These are phyloP conservation scores for Corythaixoides concolor DNA, from an alignment of 2,113 vertebrate genomes.

Conservation along the genomic window DNA sequence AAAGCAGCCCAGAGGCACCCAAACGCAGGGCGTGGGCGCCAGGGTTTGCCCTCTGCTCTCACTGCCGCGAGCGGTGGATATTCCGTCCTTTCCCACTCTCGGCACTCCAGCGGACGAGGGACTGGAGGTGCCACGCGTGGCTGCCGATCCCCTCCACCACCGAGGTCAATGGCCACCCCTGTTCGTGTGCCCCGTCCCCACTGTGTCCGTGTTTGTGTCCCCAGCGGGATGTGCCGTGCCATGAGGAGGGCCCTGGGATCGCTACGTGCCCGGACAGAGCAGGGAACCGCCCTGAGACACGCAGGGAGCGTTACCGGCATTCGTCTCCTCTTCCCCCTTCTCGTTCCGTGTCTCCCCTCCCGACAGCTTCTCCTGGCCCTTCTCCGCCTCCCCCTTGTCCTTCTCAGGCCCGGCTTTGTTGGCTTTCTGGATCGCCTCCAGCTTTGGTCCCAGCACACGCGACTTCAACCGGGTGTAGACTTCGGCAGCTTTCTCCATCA, in stretches of 20 bases:
- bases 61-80: fast-evolving
- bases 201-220: background rate
- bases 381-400: conserved; percentile 74
- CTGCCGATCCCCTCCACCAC: background rate
- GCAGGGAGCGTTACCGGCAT: conserved; percentile 31
- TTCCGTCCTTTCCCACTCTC: background rate
- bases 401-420: conserved; percentile 48
- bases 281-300: fast-evolving
- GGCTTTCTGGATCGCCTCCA: conserved; percentile 79
- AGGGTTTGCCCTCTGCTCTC: conserved; percentile 27
- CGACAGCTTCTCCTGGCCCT: conserved; percentile 65
- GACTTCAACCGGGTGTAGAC: conserved; percentile 95
- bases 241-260: fast-evolving
- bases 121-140: background rate
- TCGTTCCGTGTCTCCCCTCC: conserved; percentile 71
- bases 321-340: conserved; percentile 66
- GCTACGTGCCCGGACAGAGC: fast-evolving
- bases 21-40: background rate
- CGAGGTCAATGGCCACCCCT: background rate
- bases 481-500: conserved; percentile 93
- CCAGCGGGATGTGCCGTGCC: background rate
- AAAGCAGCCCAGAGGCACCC: background rate
- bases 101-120: background rate
- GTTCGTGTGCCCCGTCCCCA: fast-evolving
- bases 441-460: conserved; percentile 87